Evolutionary conservation across 1,140 invertebrate genomes (phyloP).

Genomic region (Calliopsis andreniformis): DNA sequence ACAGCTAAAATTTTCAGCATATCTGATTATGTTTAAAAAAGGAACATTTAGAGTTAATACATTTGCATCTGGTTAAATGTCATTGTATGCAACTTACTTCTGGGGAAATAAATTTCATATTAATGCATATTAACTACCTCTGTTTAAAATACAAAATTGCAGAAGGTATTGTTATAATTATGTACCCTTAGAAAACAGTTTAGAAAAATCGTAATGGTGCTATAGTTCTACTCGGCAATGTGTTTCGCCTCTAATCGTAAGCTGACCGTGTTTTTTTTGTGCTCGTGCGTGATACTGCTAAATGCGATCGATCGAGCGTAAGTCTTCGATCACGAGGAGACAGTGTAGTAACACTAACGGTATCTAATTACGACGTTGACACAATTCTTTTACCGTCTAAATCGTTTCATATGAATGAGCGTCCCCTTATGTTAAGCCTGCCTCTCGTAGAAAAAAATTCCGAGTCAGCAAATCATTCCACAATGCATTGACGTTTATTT

Average conservation of each 20-base stretch:
- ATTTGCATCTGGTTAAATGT: background rate
- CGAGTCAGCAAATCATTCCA: background rate
- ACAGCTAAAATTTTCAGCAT: background rate
- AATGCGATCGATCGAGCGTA: conserved; percentile 32
- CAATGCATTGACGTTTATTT: conserved; percentile 3
- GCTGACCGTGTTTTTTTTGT: too few species aligned
- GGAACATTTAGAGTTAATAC: background rate
- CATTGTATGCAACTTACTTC: too few species aligned
- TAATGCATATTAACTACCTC: too few species aligned
- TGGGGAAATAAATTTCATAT: too few species aligned
- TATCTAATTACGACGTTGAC: conserved; percentile 39
- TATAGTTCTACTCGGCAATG: too few species aligned
- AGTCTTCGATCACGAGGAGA: conserved; percentile 17
- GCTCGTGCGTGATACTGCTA: background rate
- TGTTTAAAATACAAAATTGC: too few species aligned
- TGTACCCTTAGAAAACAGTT: too few species aligned
- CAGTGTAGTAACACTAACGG: conserved; percentile 34
- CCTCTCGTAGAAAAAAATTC: background rate
- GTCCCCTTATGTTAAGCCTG: background rate
- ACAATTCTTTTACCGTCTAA: conserved; percentile 20
- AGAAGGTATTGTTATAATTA: too few species aligned
- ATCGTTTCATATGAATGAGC: conserved; percentile 40
- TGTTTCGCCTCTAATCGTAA: background rate
- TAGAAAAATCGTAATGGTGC: too few species aligned
- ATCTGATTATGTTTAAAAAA: background rate